Evolutionary conservation across 2,888 invertebrate genomes (phyloP).

Genomic region (Philaethria dido): DNA sequence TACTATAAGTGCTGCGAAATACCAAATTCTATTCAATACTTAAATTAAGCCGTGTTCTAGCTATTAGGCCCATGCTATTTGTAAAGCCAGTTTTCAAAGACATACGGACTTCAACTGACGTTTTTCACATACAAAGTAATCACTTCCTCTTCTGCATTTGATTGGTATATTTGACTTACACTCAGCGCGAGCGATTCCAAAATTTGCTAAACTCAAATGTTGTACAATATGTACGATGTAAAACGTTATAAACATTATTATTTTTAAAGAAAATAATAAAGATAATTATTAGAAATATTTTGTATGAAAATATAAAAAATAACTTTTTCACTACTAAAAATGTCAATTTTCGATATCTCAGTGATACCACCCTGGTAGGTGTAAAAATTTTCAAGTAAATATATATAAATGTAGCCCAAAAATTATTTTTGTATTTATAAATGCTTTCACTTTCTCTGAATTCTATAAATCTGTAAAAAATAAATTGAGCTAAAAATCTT

Average conservation of each 20-base stretch:
- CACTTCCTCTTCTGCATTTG: conserved; percentile 7
- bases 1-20: neutral
- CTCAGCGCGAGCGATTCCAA: neutral
- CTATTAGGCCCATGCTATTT: neutral
- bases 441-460: too few species aligned
- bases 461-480: too few species aligned
- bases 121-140: conserved; percentile 1
- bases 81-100: neutral
- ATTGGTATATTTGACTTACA: conserved; percentile 5
- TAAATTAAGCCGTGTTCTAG: neutral
- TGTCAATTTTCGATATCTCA: too few species aligned
- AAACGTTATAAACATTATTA: neutral
- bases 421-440: too few species aligned
- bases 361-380: too few species aligned
- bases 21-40: neutral
- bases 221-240: neutral
- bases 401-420: too few species aligned
- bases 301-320: too few species aligned
- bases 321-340: too few species aligned
- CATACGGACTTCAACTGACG: neutral
- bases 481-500: too few species aligned
- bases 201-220: conserved; percentile 11
- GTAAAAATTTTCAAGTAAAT: too few species aligned
- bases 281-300: too few species aligned
- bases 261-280: too few species aligned